Evolutionary conservation across 2,888 invertebrate species (phyloP).

Genomic region (Dusona sp.): DNA sequence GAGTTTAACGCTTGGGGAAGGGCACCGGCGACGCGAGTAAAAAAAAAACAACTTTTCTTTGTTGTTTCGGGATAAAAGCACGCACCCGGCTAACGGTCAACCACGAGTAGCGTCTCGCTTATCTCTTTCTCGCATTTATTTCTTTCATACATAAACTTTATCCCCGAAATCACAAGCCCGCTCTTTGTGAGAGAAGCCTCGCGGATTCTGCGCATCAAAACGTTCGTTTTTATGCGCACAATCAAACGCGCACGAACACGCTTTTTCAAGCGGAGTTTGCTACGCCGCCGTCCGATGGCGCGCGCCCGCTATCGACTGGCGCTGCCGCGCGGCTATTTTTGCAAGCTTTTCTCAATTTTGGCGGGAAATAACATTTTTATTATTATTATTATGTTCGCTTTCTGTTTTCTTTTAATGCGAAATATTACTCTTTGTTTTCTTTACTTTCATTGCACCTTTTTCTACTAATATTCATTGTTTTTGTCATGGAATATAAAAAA

Average conservation of each 20-base stretch:
- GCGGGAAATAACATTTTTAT: not conserved
- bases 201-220: constrained; percentile 32
- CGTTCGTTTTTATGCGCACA: not conserved
- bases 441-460: not conserved
- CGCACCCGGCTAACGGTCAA: constrained; percentile 61
- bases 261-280: constrained; percentile 8
- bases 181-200: constrained; percentile 32
- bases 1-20: constrained; percentile 36
- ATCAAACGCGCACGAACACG: not conserved
- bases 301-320: not conserved
- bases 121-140: constrained; percentile 1
- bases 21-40: constrained; percentile 3
- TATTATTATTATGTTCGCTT: not conserved
- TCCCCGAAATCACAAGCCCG: constrained; percentile 45
- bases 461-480: not conserved
- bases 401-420: not conserved
- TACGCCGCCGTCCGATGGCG: not conserved
- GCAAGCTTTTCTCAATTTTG: not conserved
- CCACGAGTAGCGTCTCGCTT: constrained; percentile 30
- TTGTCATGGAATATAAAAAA: constrained; percentile 66
- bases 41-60: constrained; percentile 59
- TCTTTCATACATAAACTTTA: constrained; percentile 31
- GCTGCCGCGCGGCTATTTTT: not conserved
- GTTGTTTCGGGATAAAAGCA: constrained; percentile 62
- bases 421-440: not conserved